Evolutionary conservation across 2,797 vertebrate species (phyloP).

Genomic region (Eidolon dupreanum): DNA sequence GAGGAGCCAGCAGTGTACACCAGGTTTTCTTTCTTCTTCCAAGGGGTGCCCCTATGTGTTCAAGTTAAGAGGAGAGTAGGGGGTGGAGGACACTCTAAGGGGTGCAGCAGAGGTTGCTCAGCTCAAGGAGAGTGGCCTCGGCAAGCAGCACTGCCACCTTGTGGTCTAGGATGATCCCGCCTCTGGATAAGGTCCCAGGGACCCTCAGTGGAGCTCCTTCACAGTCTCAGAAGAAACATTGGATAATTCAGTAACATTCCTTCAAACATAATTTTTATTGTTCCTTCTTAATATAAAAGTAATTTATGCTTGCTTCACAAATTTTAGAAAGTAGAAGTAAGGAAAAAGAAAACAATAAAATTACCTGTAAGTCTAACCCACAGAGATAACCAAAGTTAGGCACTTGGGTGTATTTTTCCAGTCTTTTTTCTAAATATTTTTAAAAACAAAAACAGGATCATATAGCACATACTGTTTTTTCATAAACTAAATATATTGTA

Average conservation of each 20-base stretch:
- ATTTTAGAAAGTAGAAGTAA: slow-evolving; percentile 26
- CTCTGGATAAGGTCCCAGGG: neutral
- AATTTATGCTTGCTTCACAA: neutral
- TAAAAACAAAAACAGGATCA: slow-evolving; percentile 31
- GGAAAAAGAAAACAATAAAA: slow-evolving; percentile 22
- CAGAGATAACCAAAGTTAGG: neutral
- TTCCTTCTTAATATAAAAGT: neutral
- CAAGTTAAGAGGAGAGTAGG: neutral
- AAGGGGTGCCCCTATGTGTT: neutral
- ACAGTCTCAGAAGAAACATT: neutral
- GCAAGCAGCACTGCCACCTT: slow-evolving; percentile 67
- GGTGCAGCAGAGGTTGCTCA: neutral
- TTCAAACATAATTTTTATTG: neutral
- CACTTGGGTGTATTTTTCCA: neutral
- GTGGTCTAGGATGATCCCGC: slow-evolving; percentile 19
- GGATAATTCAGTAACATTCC: neutral
- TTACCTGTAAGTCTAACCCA: neutral
- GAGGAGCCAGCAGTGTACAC: accelerated
- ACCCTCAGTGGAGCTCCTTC: neutral
- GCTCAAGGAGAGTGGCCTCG: neutral
- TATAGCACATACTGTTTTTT: neutral
- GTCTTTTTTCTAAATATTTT: neutral
- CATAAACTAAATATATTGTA: slow-evolving; percentile 14
- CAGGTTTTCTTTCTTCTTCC: neutral
- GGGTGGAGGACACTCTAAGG: no score